phyloP scores from a whole-genome alignment of 1,140 invertebrate genomes.

The Nasonia vitripennis region DNA sequence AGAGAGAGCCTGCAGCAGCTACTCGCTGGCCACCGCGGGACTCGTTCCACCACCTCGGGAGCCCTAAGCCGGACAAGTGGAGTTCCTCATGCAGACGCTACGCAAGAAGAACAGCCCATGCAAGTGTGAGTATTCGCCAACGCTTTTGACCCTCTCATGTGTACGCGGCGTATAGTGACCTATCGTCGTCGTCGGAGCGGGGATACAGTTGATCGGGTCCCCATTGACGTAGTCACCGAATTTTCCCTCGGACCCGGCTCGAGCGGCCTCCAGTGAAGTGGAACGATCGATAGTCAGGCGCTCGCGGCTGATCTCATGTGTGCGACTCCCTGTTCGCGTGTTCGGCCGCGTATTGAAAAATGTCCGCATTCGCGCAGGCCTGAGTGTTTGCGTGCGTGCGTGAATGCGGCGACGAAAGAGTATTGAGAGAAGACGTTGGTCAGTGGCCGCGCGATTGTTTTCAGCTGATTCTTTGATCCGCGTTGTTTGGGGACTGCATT shows the following conservation, averaged over 20 bases:
- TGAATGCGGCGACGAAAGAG: background rate
- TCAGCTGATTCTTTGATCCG: conserved; percentile 43
- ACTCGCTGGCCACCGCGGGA: background rate
- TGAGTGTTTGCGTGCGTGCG: background rate
- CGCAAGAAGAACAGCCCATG: conserved; percentile 91
- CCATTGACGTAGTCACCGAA: no score
- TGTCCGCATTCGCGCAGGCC: background rate
- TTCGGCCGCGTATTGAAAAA: background rate
- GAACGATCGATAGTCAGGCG: background rate
- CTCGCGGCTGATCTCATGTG: background rate
- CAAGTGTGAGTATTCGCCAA: conserved; percentile 84
- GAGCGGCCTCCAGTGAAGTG: background rate
- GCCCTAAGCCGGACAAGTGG: conserved; percentile 55
- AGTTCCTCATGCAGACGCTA: conserved; percentile 86
- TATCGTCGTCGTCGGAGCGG: no score
- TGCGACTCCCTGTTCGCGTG: background rate
- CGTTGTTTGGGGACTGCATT: conserved; percentile 38
- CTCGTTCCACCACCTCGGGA: background rate
- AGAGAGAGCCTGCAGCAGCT: conserved; percentile 9
- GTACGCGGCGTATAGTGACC: no score
- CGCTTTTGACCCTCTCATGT: background rate
- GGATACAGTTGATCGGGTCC: no score
- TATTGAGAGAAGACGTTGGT: background rate
- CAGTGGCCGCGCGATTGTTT: conserved; percentile 4
- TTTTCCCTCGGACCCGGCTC: background rate